phyloP scores from a whole-genome alignment of 2,888 invertebrate genomes.

The Keiferia lycopersicella region DNA sequence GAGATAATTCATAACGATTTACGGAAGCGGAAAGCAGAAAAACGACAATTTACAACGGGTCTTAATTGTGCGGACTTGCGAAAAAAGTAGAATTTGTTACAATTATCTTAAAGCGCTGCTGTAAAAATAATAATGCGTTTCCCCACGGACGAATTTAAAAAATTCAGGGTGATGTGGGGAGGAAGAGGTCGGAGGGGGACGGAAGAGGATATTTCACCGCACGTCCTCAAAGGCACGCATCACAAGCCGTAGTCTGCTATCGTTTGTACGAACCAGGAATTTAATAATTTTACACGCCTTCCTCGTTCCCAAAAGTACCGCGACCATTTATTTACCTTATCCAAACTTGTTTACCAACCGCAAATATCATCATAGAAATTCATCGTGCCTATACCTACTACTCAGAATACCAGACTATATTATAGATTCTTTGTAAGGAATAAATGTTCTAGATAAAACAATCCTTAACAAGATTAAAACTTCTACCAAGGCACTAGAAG shows the following conservation, averaged over 20 bases:
- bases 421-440: neutral
- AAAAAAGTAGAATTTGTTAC: conserved; percentile 39
- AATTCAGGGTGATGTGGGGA: conserved; percentile 43
- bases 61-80: conserved; percentile 21
- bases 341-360: neutral
- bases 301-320: neutral
- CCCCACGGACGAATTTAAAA: conserved; percentile 50
- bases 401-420: neutral
- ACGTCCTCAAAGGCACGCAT: conserved; percentile 50
- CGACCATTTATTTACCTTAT: neutral
- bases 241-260: conserved; percentile 40
- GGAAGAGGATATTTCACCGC: conserved; percentile 49
- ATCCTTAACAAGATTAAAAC: neutral
- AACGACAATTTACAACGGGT: conserved; percentile 25
- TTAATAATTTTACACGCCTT: conserved; percentile 52
- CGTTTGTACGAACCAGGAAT: conserved; percentile 43
- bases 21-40: conserved; percentile 25
- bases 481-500: neutral
- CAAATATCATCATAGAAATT: neutral
- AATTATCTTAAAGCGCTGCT: conserved; percentile 44
- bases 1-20: conserved; percentile 27
- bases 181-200: conserved; percentile 38
- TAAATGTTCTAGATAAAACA: neutral
- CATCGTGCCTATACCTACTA: no score
- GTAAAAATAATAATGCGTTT: conserved; percentile 50